These are phyloP conservation scores for Andrena trimmerana DNA, from an alignment of 2,888 invertebrate species.

Conservation along the genomic window DNA sequence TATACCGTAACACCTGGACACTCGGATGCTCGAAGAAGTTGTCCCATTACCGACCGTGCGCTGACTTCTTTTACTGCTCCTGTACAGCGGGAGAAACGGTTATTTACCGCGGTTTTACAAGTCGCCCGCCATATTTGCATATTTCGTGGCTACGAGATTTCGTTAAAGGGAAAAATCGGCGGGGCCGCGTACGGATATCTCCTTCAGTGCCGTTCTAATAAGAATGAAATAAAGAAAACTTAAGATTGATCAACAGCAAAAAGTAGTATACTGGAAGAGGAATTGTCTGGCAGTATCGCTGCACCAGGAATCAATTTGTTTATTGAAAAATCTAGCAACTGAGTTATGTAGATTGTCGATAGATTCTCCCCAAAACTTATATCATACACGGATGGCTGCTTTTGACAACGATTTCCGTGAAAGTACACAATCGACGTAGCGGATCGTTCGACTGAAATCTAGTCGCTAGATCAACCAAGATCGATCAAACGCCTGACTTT, in stretches of 20 bases:
- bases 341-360: no score
- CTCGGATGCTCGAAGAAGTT: constrained; percentile 54
- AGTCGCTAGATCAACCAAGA: not conserved
- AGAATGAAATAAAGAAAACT: no score
- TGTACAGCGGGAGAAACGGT: constrained; percentile 43
- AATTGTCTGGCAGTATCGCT: no score
- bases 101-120: constrained; percentile 38
- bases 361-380: no score
- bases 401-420: no score
- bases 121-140: not conserved
- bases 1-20: constrained; percentile 60
- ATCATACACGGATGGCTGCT: no score
- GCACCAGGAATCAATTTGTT: no score
- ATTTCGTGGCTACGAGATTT: not conserved
- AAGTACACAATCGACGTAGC: not conserved
- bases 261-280: no score
- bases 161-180: not conserved
- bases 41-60: constrained; percentile 60
- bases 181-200: no score
- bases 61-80: constrained; percentile 51
- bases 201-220: no score
- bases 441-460: not conserved
- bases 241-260: no score
- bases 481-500: not conserved
- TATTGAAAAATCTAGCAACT: no score